These are phyloP conservation scores for Spinibarbus caldwelli DNA, from an alignment of 2,797 vertebrate genomes.

Conservation along the genomic window DNA sequence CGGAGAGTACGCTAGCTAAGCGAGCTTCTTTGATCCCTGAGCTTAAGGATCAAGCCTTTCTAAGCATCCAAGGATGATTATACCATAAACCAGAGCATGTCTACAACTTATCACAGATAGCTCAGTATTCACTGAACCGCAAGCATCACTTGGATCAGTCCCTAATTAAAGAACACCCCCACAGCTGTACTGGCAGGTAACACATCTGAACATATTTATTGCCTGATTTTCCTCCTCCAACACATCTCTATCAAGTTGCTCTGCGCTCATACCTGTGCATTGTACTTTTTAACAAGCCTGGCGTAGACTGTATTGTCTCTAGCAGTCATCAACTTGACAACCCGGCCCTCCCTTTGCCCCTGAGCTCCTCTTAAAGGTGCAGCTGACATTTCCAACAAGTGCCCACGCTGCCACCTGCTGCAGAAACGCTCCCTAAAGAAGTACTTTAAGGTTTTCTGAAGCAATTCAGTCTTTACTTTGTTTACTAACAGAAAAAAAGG, in stretches of 20 bases:
- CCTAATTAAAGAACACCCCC: conserved; percentile 48
- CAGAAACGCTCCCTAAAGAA: conserved; percentile 21
- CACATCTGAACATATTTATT: conserved; percentile 40
- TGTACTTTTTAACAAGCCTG: conserved; percentile 41
- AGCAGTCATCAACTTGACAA: conserved; percentile 47
- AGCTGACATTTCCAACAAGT: conserved; percentile 48
- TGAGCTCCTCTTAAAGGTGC: conserved; percentile 47
- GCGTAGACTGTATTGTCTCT: conserved; percentile 35
- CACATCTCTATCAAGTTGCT: conserved; percentile 9
- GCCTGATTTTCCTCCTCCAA: conserved; percentile 34
- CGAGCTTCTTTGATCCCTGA: conserved; percentile 39
- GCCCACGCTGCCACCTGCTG: conserved; percentile 22
- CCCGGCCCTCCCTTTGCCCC: conserved; percentile 17
- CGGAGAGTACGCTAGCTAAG: conserved; percentile 3
- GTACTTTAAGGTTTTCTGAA: conserved; percentile 10
- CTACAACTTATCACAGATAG: conserved; percentile 14
- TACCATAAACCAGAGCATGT: conserved; percentile 34
- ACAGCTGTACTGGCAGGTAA: conserved; percentile 43
- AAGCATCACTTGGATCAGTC: conserved; percentile 1
- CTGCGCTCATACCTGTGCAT: conserved; percentile 15
- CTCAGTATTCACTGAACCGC: conserved; percentile 23
- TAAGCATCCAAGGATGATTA: conserved; percentile 43
- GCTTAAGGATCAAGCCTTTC: conserved; percentile 43
- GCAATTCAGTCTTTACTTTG: background rate
- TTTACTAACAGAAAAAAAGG: background rate